Evolutionary conservation across 2,797 vertebrate genomes (phyloP), one percentile per base, ranked within the genome.

Genomic region (Chelmon rostratus): DNA sequence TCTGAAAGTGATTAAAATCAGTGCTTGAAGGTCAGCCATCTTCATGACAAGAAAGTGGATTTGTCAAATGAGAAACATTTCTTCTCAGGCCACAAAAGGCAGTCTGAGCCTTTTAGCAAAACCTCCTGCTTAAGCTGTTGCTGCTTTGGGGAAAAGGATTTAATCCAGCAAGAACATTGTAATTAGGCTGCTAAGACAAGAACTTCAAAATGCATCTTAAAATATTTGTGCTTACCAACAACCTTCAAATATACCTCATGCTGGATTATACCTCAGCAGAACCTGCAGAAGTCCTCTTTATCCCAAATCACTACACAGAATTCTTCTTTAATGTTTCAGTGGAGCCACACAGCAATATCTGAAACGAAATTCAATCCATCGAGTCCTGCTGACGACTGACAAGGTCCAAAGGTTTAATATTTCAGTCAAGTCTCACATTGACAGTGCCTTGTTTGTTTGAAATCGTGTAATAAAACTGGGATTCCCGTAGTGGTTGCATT

Each of bases 31-130:
- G 66, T 75, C 72, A 64, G 56, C 16, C 25, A 4, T 77, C 58
- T 63, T 72, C 19, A 68, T 58, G 16, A 12, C 8, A 68, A 58
- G 15, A 52, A 50, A 57, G 66, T 31, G 37, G n/a, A 62, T 79
- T 71, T 71, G 10, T 74, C 42, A 63, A 70, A 84, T 72, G 58
- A 44, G 64, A 83, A 84, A 76, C 64, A 44, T 82, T 86, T 80
- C 52, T 58, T 46, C 47, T 47, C 35, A 11, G 13, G 54, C 63
- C 54, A 49, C 57, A 49, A 53, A 78, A 76, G 49, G 16, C 47
- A 38, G 35, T 25, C 16, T 54, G 5, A 54, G 47, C 42, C 47
- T 81, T 54, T 72, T 37, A 56, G 15, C 21, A 42, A 69, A 77
- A 72, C 46, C 44, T 68, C 12, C 35, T 54, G 11, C 62, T 66